These are phyloP conservation scores for Acanthacorydalis orientalis DNA, from an alignment of 2,888 invertebrate species.

Conservation along the genomic window DNA sequence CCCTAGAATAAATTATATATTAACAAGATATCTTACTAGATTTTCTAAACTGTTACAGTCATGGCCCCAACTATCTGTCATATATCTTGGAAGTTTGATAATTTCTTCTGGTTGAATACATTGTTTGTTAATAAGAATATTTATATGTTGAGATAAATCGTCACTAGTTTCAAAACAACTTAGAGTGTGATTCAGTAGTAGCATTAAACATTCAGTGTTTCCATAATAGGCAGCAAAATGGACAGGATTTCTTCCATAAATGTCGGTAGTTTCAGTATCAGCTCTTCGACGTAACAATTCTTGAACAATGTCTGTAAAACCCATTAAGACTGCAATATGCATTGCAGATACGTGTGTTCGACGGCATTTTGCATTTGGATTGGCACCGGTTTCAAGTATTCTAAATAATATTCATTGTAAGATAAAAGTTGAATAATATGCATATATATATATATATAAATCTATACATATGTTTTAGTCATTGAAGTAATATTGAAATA, in stretches of 20 bases:
- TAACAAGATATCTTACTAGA: not conserved
- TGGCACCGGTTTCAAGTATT: constrained; percentile 29
- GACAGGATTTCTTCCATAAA: constrained; percentile 28
- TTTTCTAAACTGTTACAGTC: not conserved
- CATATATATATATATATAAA: too few relatives aligned
- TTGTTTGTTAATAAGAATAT: not conserved
- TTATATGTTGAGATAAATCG: constrained; percentile 1
- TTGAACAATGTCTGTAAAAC: constrained; percentile 23
- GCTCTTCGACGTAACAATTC: constrained; percentile 28
- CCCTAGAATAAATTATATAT: not conserved
- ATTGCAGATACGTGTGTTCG: constrained; percentile 28
- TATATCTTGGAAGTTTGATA: not conserved
- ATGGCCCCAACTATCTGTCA: constrained; percentile 2
- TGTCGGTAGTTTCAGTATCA: constrained; percentile 26
- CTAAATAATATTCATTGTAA: constrained; percentile 15
- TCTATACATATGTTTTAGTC: too few relatives aligned
- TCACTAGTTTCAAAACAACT: not conserved
- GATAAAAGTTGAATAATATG: too few relatives aligned
- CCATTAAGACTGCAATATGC: constrained; percentile 29
- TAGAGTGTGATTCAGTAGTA: constrained; percentile 18
- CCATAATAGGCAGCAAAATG: constrained; percentile 34
- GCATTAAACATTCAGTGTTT: constrained; percentile 26
- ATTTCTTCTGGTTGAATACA: not conserved
- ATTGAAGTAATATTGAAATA: too few relatives aligned
- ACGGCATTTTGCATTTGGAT: constrained; percentile 32